Base-by-base conservation (phyloP, 2,113 vertebrate genomes). In the Nothobranchius furzeri region DNA sequence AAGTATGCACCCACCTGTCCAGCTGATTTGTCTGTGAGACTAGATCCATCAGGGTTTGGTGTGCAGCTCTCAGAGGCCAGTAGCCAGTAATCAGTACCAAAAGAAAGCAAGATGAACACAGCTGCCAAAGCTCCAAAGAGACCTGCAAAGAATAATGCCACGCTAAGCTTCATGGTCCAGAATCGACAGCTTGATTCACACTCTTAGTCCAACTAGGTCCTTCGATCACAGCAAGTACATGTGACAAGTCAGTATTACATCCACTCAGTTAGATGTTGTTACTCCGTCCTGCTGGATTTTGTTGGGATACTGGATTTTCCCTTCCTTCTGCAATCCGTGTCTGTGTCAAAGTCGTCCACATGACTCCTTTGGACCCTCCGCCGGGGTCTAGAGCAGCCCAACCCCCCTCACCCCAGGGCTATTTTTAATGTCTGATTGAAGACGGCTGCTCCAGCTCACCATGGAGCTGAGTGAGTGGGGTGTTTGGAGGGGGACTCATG, bases 1-100 rank as follows among this genome's bases (percentile, higher is more conserved):
- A 40, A 7, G 53, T 20, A 13, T 50, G 60, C 66, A 86, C 91
- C 64, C 68, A 93, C 92, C 90, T 88, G 42, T 40, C 47, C 0
- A 17, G 24, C 55, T 0, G 47, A 75, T 20, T 20, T 20, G 20
- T 20, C 20, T 20, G 20, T 20, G 9, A 52, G 71, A 9, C 9
- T 42, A 35, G 73, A 48, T 65, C 47, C 71, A 24, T 90, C 86
- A 65, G 88, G 68, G 25, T 50, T 65, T 9, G 59, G 56, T 14
- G 53, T 45, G 85, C 96, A 98, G 7, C 72, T 93, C 92, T 98
- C 95, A 1, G 93, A 95, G 57, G 91, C 96, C 73, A 99, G 89
- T 76, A 99, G 95, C 98, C 98, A 99, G 75, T 98, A 98, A 89
- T 99, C 96, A 0, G 96, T 97, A 90, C 97, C 96, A 90, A 99